Evolutionary conservation across 2,113 vertebrate genomes (phyloP).

Genomic region (Rhea americana): DNA sequence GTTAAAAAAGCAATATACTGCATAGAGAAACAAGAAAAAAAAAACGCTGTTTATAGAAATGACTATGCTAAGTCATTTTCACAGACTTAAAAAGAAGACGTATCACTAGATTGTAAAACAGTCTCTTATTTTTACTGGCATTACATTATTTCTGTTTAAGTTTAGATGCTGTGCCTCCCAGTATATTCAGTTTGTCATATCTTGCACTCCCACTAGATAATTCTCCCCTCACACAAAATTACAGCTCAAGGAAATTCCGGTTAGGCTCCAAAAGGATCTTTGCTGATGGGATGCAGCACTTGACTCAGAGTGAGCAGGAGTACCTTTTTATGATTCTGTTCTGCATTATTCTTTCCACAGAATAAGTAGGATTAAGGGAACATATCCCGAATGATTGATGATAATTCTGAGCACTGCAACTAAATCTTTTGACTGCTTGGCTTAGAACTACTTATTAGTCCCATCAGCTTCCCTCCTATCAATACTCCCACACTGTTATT

Average conservation of each 20-base stretch:
- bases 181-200: neutral
- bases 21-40: neutral
- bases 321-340: neutral
- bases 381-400: slow-evolving; percentile 15
- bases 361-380: slow-evolving; percentile 37
- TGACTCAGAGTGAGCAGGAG: neutral
- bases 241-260: neutral
- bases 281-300: neutral
- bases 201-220: neutral
- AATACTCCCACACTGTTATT: slow-evolving; percentile 14
- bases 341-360: slow-evolving; percentile 27
- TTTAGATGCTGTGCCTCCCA: neutral
- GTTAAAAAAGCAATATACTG: neutral
- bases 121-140: neutral
- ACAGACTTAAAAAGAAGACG: neutral
- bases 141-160: neutral
- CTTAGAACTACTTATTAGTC: slow-evolving; percentile 33
- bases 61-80: neutral
- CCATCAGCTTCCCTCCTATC: slow-evolving; percentile 19
- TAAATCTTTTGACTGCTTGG: slow-evolving; percentile 46
- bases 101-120: neutral
- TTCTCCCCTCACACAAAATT: neutral
- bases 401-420: slow-evolving; percentile 30
- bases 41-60: neutral
- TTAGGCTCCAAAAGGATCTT: neutral